Percentiles rank a stretch among this genome's conserved stretches.
Conservation (phyloP, 1,140 invertebrate species). For the Drosophila subobscura region DNA sequence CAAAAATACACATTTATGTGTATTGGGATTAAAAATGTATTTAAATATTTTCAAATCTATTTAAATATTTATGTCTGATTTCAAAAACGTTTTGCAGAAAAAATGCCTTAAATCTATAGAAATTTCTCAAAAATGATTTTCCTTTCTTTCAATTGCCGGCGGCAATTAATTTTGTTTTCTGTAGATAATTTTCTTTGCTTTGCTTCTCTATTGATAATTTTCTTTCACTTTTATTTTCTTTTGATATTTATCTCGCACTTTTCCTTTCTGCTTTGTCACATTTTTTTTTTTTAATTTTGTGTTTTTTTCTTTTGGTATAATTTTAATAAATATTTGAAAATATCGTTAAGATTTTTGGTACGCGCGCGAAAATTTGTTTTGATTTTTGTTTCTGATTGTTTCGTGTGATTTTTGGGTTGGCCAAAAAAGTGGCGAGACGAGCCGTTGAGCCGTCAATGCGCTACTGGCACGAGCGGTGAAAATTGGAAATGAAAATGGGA, state of each 20-base stretch:
- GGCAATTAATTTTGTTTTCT: constrained; percentile 30
- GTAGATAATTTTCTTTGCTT: constrained; percentile 13
- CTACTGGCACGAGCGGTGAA: constrained; percentile 79
- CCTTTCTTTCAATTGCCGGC: constrained; percentile 41
- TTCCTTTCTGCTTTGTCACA: constrained; percentile 9
- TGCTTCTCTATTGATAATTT: background rate
- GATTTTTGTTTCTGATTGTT: constrained; percentile 6
- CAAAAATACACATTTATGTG: constrained; percentile 45
- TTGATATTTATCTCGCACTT: constrained; percentile 11
- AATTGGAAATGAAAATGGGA: constrained; percentile 81
- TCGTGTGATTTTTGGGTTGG: constrained; percentile 28
- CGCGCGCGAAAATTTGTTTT: constrained; percentile 25
- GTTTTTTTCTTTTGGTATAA: background rate
- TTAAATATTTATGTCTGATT: background rate
- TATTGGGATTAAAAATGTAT: constrained; percentile 6
- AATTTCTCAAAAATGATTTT: too few species aligned
- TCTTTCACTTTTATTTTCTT: background rate
- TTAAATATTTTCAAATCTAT: constrained; percentile 1
- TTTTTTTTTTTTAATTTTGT: constrained; percentile 9
- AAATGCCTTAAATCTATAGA: constrained; percentile 4
- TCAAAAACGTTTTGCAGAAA: constrained; percentile 22
- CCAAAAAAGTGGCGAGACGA: constrained; percentile 74
- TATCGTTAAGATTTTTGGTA: constrained; percentile 6
- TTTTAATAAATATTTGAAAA: constrained; percentile 28
- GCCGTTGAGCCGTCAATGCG: constrained; percentile 80